phyloP scores from a whole-genome alignment of 2,888 invertebrate species.

The Heliconius erato region DNA sequence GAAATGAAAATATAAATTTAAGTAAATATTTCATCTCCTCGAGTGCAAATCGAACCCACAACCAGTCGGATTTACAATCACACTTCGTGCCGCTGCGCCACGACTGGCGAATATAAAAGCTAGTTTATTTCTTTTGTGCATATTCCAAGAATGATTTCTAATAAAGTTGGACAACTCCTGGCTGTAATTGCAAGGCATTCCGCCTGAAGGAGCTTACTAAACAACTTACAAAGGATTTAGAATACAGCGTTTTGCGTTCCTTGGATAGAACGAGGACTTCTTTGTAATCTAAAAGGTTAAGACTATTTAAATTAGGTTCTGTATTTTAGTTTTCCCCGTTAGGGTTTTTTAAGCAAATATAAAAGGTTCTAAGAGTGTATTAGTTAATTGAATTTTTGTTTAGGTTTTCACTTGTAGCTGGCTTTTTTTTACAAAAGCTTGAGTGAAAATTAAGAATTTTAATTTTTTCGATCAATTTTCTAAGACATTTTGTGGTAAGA shows the following conservation, averaged over 20 bases:
- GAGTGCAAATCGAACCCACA: too few relatives aligned
- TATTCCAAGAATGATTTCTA: conserved; percentile 31
- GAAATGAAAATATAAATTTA: too few relatives aligned
- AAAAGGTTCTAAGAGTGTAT: neutral
- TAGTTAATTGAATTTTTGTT: neutral
- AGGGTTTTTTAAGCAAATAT: neutral
- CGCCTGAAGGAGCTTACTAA: conserved; percentile 38
- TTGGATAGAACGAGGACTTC: conserved; percentile 30
- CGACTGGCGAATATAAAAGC: too few relatives aligned
- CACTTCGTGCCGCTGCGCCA: too few relatives aligned
- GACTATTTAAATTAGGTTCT: conserved; percentile 25
- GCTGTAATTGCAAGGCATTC: conserved; percentile 41
- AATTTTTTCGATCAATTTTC: neutral
- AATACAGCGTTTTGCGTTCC: conserved; percentile 31
- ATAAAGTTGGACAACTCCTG: conserved; percentile 37
- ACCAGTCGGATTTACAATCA: too few relatives aligned
- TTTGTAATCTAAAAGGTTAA: conserved; percentile 23
- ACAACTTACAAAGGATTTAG: conserved; percentile 36
- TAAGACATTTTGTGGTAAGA: neutral
- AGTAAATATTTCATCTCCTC: too few relatives aligned
- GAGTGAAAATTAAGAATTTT: too few relatives aligned
- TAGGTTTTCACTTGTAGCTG: neutral
- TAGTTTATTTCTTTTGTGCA: conserved; percentile 11
- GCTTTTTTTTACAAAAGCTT: too few relatives aligned
- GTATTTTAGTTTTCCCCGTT: neutral